Evolutionary conservation across 2,797 vertebrate species (phyloP), one percentile per base, ranked within the genome.

Genomic region (Pseudomugil gertrudae): DNA sequence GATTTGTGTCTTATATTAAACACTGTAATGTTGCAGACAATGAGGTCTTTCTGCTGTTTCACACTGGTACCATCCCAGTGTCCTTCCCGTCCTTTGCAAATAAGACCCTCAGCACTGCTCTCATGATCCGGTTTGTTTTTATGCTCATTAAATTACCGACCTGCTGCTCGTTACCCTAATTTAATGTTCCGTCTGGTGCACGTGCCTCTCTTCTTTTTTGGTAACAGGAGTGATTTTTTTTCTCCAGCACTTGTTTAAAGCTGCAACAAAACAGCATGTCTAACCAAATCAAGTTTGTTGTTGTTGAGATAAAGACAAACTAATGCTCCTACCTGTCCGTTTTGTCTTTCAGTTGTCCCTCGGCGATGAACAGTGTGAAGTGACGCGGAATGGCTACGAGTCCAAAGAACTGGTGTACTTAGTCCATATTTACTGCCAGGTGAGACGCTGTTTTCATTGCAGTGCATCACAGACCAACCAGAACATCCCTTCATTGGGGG

Each of bases 401-500:
- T 95, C 96, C 13, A 98, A 96, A 90, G 97, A 99, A 54, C 94
- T 97, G 86, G 97, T 99, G 84, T 99, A 98, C 92, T 93, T 99
- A 73, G 96, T 99, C 45, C 96, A 98, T 79, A 95, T 99, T 85
- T 96, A 95, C 74, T 99, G 98, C 91, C 98, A 99, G 97, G 98
- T 99, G 94, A 93, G 84, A 51, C 11, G 9, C 3, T 32, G 32
- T 32, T 32, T 32, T 9, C 8, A 9, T 32, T 32, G 32, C 32
- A 32, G 32, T 1, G 4, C 32, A 32, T 5, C 32, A 32, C 29
- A 30, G 6, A 30, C 29, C n/a, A n/a, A n/a, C n/a, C n/a, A n/a
- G n/a, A n/a, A n/a, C n/a, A n/a, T n/a, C n/a, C n/a, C n/a, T n/a
- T n/a, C n/a, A n/a, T 30, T 30, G 29, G 29, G 6, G 29, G 6